phyloP scores from a whole-genome alignment of 1,140 invertebrate species.

The Grapholita molesta region DNA sequence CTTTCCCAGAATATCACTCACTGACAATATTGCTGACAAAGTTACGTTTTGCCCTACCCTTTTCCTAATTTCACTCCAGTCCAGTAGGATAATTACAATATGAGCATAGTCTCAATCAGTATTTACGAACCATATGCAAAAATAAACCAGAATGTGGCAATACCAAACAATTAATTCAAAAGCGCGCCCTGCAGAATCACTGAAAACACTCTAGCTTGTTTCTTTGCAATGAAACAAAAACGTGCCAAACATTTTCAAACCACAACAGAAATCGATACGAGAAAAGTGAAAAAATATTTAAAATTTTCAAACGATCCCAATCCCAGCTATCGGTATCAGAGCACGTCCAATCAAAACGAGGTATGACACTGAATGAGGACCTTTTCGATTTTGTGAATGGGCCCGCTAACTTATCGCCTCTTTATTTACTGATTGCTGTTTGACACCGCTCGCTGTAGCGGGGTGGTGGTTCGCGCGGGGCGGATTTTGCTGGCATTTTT shows the following conservation, averaged over 20 bases:
- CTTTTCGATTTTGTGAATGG: conserved; percentile 68
- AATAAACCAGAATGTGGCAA: background rate
- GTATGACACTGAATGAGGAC: conserved; percentile 73
- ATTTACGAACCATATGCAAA: background rate
- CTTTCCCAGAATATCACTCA: background rate
- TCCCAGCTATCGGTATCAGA: conserved; percentile 73
- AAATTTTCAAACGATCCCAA: conserved; percentile 65
- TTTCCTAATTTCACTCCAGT: background rate
- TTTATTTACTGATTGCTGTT: conserved; percentile 73
- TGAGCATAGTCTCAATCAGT: background rate
- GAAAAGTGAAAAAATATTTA: conserved; percentile 69
- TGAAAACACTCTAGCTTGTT: background rate
- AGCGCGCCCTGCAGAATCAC: background rate
- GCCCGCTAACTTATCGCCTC: conserved; percentile 69
- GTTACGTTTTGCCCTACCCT: background rate
- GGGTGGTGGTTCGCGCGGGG: conserved; percentile 25
- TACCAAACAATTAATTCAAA: background rate
- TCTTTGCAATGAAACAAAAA: background rate
- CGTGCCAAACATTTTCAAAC: conserved; percentile 66
- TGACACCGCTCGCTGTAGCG: conserved; percentile 47
- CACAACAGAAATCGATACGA: conserved; percentile 66
- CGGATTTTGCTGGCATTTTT: conserved; percentile 62
- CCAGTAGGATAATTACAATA: background rate
- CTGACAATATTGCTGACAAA: background rate
- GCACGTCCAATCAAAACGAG: conserved; percentile 75